Conservation (phyloP, 2,888 invertebrate species). For the Pterostichus niger region DNA sequence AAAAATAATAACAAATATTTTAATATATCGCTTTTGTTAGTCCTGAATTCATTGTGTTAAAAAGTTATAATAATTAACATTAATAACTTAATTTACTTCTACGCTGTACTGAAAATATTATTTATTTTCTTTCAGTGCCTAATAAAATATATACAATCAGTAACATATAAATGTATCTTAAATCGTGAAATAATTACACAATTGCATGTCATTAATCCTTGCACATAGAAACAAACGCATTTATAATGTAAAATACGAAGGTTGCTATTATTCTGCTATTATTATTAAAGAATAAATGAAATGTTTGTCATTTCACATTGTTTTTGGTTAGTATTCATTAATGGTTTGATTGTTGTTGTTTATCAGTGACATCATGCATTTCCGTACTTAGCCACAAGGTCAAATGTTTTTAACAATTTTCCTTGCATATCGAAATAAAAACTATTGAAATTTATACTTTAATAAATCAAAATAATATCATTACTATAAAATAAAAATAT, state of each 20-base stretch:
- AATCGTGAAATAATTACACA: neutral
- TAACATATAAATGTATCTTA: neutral
- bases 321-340: neutral
- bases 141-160: neutral
- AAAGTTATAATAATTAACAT: no score
- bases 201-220: neutral
- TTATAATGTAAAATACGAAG: neutral
- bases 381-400: conserved; percentile 33
- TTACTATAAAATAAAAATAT: no score
- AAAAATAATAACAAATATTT: no score
- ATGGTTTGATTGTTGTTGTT: conserved; percentile 29
- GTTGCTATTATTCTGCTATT: neutral
- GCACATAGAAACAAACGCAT: neutral
- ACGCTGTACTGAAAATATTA: no score
- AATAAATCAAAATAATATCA: no score
- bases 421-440: neutral
- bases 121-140: no score
- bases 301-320: neutral
- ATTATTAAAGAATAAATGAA: neutral
- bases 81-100: no score
- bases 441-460: neutral
- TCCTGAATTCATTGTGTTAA: no score
- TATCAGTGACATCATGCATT: conserved; percentile 13
- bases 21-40: no score
- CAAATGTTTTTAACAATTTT: conserved; percentile 5